Evolutionary conservation across 2,113 vertebrate species (phyloP).

Genomic region (Cyprinodon variegatus): DNA sequence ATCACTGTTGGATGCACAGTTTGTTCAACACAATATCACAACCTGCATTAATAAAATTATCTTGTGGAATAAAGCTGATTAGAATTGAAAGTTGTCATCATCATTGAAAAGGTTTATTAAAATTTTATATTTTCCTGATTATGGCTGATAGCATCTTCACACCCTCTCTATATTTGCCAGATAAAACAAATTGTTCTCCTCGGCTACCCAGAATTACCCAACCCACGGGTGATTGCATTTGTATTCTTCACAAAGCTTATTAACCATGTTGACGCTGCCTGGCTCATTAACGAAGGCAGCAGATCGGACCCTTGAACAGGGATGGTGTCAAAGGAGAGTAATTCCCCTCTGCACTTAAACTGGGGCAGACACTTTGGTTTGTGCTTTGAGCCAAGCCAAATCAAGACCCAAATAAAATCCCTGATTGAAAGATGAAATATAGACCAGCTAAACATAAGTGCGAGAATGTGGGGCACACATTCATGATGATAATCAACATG

Average conservation of each 20-base stretch:
- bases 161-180: no score
- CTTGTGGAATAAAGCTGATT: no score
- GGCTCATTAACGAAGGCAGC: conserved; percentile 56
- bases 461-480: conserved; percentile 61
- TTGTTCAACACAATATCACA: no score
- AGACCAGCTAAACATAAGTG: conserved; percentile 35
- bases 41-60: no score
- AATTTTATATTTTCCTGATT: no score
- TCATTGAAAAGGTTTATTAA: no score
- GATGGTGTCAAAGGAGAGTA: conserved; percentile 52
- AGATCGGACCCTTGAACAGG: conserved; percentile 44
- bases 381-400: conserved; percentile 58
- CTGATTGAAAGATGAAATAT: conserved; percentile 59
- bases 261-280: conserved; percentile 31
- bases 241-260: conserved; percentile 1
- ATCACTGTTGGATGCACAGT: no score
- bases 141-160: no score
- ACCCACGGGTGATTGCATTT: conserved; percentile 6
- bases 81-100: no score
- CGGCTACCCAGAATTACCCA: no score
- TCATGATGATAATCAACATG: conserved; percentile 37
- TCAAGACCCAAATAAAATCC: conserved; percentile 61
- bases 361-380: conserved; percentile 65
- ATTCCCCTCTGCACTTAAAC: conserved; percentile 61
- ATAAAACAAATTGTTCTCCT: no score